Percentiles rank a stretch among this genome's conserved stretches.
Conservation (phyloP, 2,113 vertebrate genomes). For the Amblyornis subalaris region DNA sequence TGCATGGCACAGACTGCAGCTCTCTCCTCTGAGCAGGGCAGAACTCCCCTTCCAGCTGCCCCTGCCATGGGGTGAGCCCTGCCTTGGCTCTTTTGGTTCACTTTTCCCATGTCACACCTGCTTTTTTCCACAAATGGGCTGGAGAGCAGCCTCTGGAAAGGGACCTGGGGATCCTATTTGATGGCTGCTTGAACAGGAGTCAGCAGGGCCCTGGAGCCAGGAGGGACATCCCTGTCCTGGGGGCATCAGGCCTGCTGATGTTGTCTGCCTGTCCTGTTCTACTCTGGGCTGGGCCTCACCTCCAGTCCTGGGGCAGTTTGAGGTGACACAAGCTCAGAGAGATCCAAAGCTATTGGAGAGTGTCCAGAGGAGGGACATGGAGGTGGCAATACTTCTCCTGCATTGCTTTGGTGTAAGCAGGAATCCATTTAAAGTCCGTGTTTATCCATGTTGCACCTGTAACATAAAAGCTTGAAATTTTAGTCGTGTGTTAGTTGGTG, state of each 20-base stretch:
- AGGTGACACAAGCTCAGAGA: not conserved
- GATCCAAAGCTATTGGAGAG: not conserved
- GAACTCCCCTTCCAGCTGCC: not conserved
- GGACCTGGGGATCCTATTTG: not conserved
- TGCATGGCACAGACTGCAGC: not conserved
- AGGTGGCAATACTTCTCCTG: not conserved
- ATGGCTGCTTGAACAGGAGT: not conserved
- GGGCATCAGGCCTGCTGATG: not conserved
- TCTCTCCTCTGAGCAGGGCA: not conserved
- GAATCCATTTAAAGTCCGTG: not conserved
- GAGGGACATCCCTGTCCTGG: not conserved
- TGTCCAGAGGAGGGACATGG: not conserved
- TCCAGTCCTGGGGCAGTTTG: not conserved
- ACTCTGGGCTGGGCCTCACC: not conserved
- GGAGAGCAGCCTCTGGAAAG: not conserved
- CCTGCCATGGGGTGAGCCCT: fast-evolving
- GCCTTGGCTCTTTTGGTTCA: not conserved
- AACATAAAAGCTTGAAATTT: not conserved
- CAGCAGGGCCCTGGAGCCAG: not conserved
- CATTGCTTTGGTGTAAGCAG: not conserved
- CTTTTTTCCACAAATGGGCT: not conserved
- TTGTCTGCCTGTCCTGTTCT: not conserved
- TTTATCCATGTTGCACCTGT: not conserved
- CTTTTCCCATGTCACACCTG: not conserved
- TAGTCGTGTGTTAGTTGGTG: not conserved